phyloP scores from a whole-genome alignment of 2,888 invertebrate genomes.

The Cryptocheilus praepositus region DNA sequence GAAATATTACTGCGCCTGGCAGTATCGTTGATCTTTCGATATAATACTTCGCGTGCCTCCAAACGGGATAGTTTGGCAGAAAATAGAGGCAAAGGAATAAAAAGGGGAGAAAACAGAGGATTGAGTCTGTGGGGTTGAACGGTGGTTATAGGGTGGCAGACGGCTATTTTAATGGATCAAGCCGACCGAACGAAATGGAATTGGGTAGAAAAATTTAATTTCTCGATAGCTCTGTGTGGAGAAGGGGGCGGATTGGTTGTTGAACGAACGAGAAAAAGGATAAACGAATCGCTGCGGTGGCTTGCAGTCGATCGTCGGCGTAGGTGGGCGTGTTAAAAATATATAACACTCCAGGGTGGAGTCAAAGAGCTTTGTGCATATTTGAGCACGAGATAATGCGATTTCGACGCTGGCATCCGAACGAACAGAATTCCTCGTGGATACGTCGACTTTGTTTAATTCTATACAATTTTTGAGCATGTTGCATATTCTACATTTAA shows the following conservation, averaged over 20 bases:
- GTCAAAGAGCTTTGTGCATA: not conserved
- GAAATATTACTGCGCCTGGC: conserved; percentile 8
- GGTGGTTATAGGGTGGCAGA: conserved; percentile 1
- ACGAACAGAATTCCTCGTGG: no score
- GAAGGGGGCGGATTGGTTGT: not conserved
- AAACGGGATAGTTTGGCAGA: not conserved
- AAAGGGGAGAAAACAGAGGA: not conserved
- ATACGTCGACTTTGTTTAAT: no score
- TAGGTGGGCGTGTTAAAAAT: conserved; percentile 8
- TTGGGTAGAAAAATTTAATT: conserved; percentile 21
- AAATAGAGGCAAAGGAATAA: conserved; percentile 3
- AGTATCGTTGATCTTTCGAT: conserved; percentile 8
- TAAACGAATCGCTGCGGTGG: not conserved
- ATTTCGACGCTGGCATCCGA: no score
- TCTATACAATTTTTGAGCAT: no score
- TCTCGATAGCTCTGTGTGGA: conserved; percentile 1
- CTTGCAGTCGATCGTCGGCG: not conserved
- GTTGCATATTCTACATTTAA: no score
- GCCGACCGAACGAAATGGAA: conserved; percentile 12
- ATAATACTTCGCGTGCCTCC: conserved; percentile 12
- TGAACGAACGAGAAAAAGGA: not conserved
- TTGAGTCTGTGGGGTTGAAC: not conserved
- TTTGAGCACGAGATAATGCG: no score
- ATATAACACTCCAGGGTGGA: conserved; percentile 9
- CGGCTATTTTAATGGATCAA: conserved; percentile 10